These are phyloP conservation scores for Bathynomus jamesi DNA, from an alignment of 1,140 invertebrate species.

Conservation along the genomic window DNA sequence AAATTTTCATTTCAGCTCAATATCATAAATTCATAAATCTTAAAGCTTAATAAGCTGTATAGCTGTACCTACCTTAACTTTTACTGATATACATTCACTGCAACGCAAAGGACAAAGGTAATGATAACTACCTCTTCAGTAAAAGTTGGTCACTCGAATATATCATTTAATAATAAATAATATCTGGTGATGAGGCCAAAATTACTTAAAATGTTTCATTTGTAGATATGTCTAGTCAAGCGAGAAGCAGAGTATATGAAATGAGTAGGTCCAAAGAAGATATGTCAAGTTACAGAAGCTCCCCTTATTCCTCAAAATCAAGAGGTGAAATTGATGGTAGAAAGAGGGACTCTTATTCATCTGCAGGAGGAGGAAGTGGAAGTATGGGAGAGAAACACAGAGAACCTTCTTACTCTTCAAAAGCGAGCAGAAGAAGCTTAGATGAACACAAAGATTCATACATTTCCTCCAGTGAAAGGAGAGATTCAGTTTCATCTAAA, in stretches of 20 bases:
- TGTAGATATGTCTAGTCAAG: neutral
- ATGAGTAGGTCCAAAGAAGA: neutral
- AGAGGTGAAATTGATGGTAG: neutral
- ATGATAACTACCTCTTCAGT: no score
- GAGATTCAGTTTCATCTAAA: neutral
- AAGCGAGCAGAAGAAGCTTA: neutral
- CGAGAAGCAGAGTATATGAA: neutral
- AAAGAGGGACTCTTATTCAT: neutral
- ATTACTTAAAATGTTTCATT: no score
- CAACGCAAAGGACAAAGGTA: no score
- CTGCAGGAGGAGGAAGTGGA: neutral
- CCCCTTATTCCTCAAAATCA: neutral
- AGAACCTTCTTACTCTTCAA: neutral
- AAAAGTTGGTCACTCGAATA: no score
- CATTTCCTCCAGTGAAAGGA: neutral
- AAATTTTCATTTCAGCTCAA: no score
- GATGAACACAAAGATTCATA: neutral
- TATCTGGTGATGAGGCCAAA: no score
- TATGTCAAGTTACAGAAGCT: neutral
- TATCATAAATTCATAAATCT: no score
- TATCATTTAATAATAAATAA: no score
- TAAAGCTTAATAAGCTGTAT: no score
- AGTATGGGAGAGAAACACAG: neutral
- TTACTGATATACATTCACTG: no score
- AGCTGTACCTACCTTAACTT: no score